Evolutionary conservation across 2,113 vertebrate genomes (phyloP).

Genomic region (Sinocyclocheilus maitianheensis): DNA sequence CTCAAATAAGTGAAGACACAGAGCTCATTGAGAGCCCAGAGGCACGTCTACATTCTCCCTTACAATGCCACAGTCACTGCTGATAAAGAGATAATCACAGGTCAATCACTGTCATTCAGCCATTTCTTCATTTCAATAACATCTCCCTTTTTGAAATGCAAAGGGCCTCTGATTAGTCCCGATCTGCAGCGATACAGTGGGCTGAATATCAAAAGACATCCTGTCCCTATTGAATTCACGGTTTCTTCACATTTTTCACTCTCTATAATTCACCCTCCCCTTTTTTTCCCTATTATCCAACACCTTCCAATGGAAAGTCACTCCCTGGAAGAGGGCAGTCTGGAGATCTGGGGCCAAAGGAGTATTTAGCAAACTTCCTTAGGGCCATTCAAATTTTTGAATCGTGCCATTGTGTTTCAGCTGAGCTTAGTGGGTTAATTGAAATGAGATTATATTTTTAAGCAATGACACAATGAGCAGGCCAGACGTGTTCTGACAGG

Average conservation of each 20-base stretch:
- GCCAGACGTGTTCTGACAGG: conserved; percentile 61
- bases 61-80: conserved; percentile 53
- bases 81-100: conserved; percentile 59
- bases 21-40: conserved; percentile 29
- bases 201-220: conserved; percentile 55
- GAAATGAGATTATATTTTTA: conserved; percentile 70
- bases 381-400: conserved; percentile 46
- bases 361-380: conserved; percentile 39
- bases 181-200: conserved; percentile 47
- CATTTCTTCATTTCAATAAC: conserved; percentile 52
- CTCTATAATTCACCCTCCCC: neutral
- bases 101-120: conserved; percentile 62
- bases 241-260: conserved; percentile 26
- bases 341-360: conserved; percentile 29
- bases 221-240: conserved; percentile 45
- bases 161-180: conserved; percentile 52
- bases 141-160: conserved; percentile 49
- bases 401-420: conserved; percentile 45
- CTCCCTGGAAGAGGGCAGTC: conserved; percentile 26
- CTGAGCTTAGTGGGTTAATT: conserved; percentile 63
- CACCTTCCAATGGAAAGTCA: conserved; percentile 49
- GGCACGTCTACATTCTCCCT: conserved; percentile 37
- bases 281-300: conserved; percentile 24
- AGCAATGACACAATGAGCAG: conserved; percentile 57
- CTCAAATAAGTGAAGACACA: conserved; percentile 36